Evolutionary conservation across 2,888 invertebrate genomes (phyloP).

Genomic region (Drosophila eohydei): DNA sequence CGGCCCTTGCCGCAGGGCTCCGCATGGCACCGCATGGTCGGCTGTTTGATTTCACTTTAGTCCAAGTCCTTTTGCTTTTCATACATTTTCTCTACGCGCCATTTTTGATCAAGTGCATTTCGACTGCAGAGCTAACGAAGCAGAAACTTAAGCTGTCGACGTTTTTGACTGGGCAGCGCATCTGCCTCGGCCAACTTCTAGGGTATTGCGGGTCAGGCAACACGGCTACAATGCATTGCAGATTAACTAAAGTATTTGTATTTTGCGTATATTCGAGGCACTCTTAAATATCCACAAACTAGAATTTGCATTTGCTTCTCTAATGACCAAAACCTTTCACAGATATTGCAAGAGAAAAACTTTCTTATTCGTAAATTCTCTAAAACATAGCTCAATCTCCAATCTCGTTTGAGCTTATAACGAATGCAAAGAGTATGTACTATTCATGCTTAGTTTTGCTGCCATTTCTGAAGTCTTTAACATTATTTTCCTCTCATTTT

Average conservation of each 20-base stretch:
- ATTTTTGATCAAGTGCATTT: constrained; percentile 77
- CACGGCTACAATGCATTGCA: not conserved
- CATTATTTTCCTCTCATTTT: constrained; percentile 1
- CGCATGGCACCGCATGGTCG: constrained; percentile 7
- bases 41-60: constrained; percentile 53
- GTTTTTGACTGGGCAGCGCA: constrained; percentile 18
- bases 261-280: too few relatives aligned
- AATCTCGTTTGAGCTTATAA: not conserved
- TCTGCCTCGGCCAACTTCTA: not conserved
- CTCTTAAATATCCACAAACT: too few relatives aligned
- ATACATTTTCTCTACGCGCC: constrained; percentile 54
- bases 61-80: constrained; percentile 26
- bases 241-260: not conserved
- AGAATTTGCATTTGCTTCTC: not conserved
- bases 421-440: constrained; percentile 13
- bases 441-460: not conserved
- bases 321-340: not conserved
- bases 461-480: not conserved
- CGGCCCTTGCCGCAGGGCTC: not conserved
- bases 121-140: constrained; percentile 66
- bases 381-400: not conserved
- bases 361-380: not conserved
- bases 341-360: not conserved
- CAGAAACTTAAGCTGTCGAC: constrained; percentile 66
- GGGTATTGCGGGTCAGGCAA: not conserved